These are phyloP conservation scores for Cyanoliseus patagonus DNA, from an alignment of 2,113 vertebrate genomes.

Conservation along the genomic window DNA sequence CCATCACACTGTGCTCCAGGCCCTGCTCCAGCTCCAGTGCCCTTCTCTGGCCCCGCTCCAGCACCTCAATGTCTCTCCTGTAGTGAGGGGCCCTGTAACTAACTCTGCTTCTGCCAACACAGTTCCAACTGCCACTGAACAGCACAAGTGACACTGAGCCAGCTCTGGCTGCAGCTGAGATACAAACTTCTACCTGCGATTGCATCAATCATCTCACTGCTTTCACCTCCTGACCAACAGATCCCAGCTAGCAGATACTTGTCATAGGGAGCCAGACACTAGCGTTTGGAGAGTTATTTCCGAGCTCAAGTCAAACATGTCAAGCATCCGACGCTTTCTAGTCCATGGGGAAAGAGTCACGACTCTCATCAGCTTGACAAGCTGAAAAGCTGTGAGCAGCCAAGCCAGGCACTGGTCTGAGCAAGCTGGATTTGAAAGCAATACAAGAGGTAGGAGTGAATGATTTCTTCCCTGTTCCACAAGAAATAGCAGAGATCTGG, in stretches of 20 bases:
- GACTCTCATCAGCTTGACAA: not conserved
- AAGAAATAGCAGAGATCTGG: not conserved
- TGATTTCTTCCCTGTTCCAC: not conserved
- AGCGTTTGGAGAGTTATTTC: not conserved
- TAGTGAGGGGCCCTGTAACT: not conserved
- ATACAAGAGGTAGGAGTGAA: not conserved
- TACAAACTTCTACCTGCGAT: not conserved
- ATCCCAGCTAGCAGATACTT: not conserved
- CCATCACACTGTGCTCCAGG: not conserved
- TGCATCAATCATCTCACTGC: not conserved
- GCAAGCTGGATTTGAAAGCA: not conserved
- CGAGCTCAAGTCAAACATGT: not conserved
- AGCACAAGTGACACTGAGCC: not conserved
- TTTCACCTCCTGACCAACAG: not conserved
- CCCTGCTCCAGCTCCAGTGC: rapidly evolving
- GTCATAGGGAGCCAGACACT: not conserved
- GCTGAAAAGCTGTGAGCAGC: not conserved
- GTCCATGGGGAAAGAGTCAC: not conserved
- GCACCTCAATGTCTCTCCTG: not conserved
- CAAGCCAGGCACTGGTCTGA: not conserved
- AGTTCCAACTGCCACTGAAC: not conserved
- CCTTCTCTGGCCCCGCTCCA: not conserved
- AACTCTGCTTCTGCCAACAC: not conserved
- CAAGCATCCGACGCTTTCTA: not conserved
- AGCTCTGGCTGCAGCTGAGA: not conserved